Evolutionary conservation across 2,888 invertebrate species (phyloP).

Genomic region (Miltochrista miniata): DNA sequence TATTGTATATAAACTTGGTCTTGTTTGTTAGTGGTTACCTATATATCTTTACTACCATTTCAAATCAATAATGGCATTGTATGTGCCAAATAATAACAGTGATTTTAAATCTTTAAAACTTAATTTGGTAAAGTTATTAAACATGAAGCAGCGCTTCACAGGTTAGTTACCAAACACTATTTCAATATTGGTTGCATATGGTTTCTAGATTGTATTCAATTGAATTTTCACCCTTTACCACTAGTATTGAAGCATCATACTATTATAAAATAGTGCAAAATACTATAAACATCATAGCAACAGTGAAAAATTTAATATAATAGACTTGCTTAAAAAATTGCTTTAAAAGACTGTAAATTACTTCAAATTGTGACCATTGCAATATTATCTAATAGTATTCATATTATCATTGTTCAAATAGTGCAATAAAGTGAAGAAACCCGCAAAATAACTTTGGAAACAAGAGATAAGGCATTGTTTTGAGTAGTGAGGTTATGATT

Average conservation of each 20-base stretch:
- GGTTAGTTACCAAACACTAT: no score
- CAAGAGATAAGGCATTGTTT: constrained; percentile 26
- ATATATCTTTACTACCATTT: not conserved
- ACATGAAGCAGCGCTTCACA: not conserved
- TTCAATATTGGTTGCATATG: not conserved
- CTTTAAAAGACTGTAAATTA: no score
- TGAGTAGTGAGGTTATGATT: constrained; percentile 66
- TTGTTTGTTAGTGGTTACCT: no score
- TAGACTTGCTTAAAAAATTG: no score
- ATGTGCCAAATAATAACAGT: not conserved
- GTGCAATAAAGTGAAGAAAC: constrained; percentile 7
- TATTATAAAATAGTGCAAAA: not conserved
- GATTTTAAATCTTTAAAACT: not conserved
- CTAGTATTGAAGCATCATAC: not conserved
- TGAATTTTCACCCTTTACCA: not conserved
- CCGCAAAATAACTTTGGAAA: constrained; percentile 10
- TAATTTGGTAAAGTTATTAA: not conserved
- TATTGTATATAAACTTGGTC: not conserved
- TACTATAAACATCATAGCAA: not conserved
- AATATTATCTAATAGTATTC: not conserved
- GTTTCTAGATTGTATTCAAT: not conserved
- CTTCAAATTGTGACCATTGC: not conserved
- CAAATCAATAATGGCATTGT: not conserved
- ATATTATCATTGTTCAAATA: not conserved
- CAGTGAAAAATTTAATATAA: not conserved